phyloP scores from a whole-genome alignment of 1,140 invertebrate species.

The Rhagoletis zephyria region DNA sequence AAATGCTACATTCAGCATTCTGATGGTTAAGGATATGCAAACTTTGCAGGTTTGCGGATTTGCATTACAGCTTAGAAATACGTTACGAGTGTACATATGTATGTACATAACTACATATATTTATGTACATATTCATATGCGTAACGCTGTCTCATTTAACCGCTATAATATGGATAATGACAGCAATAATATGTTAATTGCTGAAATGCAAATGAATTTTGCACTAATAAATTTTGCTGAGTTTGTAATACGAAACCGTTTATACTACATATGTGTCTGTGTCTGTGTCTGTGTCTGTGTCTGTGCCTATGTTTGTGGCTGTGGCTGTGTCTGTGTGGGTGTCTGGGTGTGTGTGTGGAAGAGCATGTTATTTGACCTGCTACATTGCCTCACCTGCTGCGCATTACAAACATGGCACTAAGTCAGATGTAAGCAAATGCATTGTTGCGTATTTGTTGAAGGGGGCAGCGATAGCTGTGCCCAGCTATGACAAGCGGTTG shows the following conservation, averaged over 20 bases:
- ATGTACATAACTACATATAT: not conserved
- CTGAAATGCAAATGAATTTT: constrained; percentile 38
- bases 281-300: not conserved
- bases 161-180: constrained; percentile 37
- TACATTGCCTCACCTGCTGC: not conserved
- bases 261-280: too few species aligned
- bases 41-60: constrained; percentile 38
- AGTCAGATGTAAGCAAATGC: not conserved
- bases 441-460: not conserved
- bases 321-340: not conserved
- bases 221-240: constrained; percentile 30
- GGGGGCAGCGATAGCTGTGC: not conserved
- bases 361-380: not conserved
- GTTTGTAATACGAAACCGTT: constrained; percentile 19
- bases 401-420: not conserved
- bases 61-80: not conserved
- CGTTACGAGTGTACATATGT: too few species aligned
- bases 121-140: not conserved
- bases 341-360: too few species aligned
- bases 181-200: constrained; percentile 46
- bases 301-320: too few species aligned
- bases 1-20: constrained; percentile 37
- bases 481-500: constrained; percentile 13
- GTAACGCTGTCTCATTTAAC: not conserved
- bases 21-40: constrained; percentile 29